These are phyloP conservation scores for Heterodera carotae DNA, from an alignment of 1,140 invertebrate genomes.

Conservation along the genomic window DNA sequence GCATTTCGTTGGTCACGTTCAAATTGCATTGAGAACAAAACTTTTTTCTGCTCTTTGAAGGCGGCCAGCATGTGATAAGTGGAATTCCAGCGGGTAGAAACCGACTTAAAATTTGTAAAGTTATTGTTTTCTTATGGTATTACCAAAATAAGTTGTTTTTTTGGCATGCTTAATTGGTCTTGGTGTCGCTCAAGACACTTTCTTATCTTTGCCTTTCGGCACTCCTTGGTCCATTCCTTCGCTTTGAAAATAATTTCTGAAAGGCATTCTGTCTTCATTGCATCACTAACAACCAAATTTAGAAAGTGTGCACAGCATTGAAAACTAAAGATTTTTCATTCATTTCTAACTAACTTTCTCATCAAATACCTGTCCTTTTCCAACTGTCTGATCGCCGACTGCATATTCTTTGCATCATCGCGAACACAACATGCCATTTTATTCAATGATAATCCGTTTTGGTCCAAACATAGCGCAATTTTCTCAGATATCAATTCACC, in stretches of 20 bases:
- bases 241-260: not conserved
- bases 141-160: too few species aligned
- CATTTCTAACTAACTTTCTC: not conserved
- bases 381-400: not conserved
- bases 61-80: too few species aligned
- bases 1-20: too few species aligned
- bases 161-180: too few species aligned
- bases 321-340: not conserved
- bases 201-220: constrained; percentile 5
- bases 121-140: too few species aligned
- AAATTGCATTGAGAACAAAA: too few species aligned
- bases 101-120: too few species aligned
- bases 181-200: not conserved
- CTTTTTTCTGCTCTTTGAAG: too few species aligned
- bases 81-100: too few species aligned
- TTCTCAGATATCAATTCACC: not conserved
- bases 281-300: constrained; percentile 4
- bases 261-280: too few species aligned
- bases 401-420: constrained; percentile 4
- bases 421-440: constrained; percentile 3
- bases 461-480: not conserved
- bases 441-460: too few species aligned
- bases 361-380: not conserved
- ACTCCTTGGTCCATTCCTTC: constrained; percentile 17
- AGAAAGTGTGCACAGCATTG: constrained; percentile 1